phyloP scores from a whole-genome alignment of 2,113 vertebrate species.

The Salvator merianae region DNA sequence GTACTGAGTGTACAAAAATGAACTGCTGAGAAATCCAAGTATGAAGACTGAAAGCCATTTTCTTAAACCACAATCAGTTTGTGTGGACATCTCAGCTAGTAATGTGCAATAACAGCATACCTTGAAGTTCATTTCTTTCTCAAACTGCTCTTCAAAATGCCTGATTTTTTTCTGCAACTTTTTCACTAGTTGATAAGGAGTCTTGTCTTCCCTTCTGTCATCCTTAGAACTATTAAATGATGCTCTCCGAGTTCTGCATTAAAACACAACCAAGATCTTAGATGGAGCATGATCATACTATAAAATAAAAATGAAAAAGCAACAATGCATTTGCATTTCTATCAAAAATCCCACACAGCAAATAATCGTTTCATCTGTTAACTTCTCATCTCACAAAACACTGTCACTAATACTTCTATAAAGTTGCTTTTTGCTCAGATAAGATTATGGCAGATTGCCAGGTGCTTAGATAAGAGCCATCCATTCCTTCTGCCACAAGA shows the following conservation, averaged over 20 bases:
- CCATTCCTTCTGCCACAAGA: constrained; percentile 11
- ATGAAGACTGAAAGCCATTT: neutral
- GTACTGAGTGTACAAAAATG: neutral
- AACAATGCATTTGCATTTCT: neutral
- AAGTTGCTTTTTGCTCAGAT: neutral
- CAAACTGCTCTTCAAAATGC: constrained; percentile 97
- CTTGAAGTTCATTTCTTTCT: constrained; percentile 94
- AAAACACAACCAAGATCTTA: constrained; percentile 27
- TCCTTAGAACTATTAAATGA: constrained; percentile 92
- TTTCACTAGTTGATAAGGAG: constrained; percentile 93
- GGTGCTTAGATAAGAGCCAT: neutral
- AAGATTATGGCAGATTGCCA: neutral
- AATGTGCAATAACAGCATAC: constrained; percentile 64
- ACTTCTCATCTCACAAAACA: neutral
- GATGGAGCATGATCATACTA: neutral
- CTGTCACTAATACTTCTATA: constrained; percentile 15
- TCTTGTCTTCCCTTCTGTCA: constrained; percentile 86
- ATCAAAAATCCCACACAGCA: neutral
- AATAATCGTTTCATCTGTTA: neutral
- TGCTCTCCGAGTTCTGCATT: constrained; percentile 88
- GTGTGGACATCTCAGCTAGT: neutral
- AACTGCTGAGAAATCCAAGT: neutral
- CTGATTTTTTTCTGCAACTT: constrained; percentile 98
- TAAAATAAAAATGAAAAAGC: neutral
- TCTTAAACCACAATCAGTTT: neutral